Evolutionary conservation across 2,113 vertebrate species (phyloP), one percentile per base, ranked within the genome.

Genomic region (Perognathus longimembris): DNA sequence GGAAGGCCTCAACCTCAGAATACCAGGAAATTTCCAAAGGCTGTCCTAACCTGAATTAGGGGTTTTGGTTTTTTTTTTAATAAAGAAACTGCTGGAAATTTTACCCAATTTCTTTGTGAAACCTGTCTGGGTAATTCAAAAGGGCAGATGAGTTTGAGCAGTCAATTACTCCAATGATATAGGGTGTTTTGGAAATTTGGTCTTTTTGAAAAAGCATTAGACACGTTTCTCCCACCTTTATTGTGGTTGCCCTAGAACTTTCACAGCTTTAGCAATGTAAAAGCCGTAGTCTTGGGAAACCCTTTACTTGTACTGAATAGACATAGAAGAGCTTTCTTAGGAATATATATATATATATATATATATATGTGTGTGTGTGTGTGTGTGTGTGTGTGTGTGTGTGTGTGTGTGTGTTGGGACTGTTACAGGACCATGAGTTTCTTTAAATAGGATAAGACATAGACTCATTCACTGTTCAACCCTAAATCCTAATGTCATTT

Each of bases 11-110:
- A 15, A 15, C 64, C 45, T 71, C 87, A 79, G 81, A 67, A 87
- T 21, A 50, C 63, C 9, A 26, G 24, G 36, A 34, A 57, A 75
- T 80, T 91, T 76, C 84, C 34, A 71, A 92, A 42, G 18, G 12
- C 63, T 76, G 14, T 26, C 80, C 84, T 95, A 84, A 71, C 63
- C 70, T 18, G 14, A 45, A 40, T 76, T 66, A 12, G 22, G 82
- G 80, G 76, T 34, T 78, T 34, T 32, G 45, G 45, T 45, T 14
- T 69, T 38, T 64, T 12, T 26, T 91, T 86, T 73, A 63, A 75
- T 81, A 93, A 63, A 88, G n/a, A n/a, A 86, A 67, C 81, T 92
- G 12, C 63, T 85, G 36, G 64, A 88, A 12, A 88, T 77, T 73
- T 69, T 73, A 88, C 28, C 61, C 18, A 8, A 3, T 79, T 92